Evolutionary conservation across 2,797 vertebrate species (phyloP), one percentile per base, ranked within the genome.

Genomic region (Etheostoma nigrum): DNA sequence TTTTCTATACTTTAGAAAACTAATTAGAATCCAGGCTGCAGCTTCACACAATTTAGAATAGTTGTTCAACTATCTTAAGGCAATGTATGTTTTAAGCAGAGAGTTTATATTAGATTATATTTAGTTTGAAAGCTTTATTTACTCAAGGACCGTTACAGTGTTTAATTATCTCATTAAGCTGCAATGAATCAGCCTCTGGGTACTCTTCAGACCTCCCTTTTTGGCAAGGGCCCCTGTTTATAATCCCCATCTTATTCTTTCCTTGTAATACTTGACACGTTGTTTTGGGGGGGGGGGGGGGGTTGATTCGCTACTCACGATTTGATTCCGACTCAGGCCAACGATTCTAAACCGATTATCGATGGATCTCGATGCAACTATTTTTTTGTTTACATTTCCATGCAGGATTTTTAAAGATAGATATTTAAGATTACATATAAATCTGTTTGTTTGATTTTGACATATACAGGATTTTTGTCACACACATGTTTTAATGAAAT

Each of bases 121-220:
- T 30, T 30, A 44, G 70, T 69, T 61, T 69, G 14, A 74, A 83
- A 69, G 72, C 77, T 44, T 53, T 84, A 78, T 78, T 86, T 74
- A 65, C 68, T 19, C 14, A 21, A 53, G 69, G 60, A 55, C 59
- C 57, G n/a, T 65, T 72, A 59, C 5, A 27, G n/a, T 40, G 19
- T 57, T 16, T 74, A 52, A 77, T 72, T 42, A 76, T 23, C 36
- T 78, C 63, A 69, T 86, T 77, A 71, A 67, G 51, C 54, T 61
- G 66, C 65, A 45, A 21, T 69, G 21, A 62, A 47, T 80, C 33
- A 55, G 59, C 70, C 66, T 72, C 53, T 53, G 60, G 49, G 40
- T 67, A 5, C 52, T 77, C 21, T 57, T 58, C 71, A 70, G 30
- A 58, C 70, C 58, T 48, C 16, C 19, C 44, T 19, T 27, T 33